phyloP scores from a whole-genome alignment of 2,797 vertebrate genomes.

The Podargus strigoides region DNA sequence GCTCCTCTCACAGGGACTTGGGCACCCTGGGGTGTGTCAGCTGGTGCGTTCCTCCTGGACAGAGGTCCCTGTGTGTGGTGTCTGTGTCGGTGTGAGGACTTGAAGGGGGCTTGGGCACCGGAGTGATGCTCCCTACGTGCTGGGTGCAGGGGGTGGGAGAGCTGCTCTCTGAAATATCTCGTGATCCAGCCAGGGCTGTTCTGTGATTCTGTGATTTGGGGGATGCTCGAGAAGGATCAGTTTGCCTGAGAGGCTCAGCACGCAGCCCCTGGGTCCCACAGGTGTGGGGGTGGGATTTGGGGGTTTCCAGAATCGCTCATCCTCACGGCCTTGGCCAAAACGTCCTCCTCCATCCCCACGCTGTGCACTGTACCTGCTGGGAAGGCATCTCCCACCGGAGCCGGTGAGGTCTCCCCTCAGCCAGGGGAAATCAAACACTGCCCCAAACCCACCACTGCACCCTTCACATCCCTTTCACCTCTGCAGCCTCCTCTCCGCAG shows the following conservation, averaged over 20 bases:
- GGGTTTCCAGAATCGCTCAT: neutral
- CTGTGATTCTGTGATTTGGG: too few relatives aligned
- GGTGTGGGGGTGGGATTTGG: neutral
- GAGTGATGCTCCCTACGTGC: neutral
- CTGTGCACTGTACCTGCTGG: neutral
- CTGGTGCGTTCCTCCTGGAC: neutral
- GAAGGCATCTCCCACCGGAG: neutral
- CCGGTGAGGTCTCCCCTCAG: neutral
- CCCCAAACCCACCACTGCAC: neutral
- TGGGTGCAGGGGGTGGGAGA: neutral
- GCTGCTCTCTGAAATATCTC: neutral
- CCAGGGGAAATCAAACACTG: neutral
- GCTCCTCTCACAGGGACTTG: accelerated
- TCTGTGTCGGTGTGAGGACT: neutral
- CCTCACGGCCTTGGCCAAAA: neutral
- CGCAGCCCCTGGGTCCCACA: neutral
- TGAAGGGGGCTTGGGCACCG: neutral
- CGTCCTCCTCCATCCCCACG: accelerated
- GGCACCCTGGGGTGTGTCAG: neutral
- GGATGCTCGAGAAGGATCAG: accelerated
- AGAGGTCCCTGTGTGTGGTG: accelerated
- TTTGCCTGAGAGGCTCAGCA: neutral
- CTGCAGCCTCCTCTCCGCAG: neutral
- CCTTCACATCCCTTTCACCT: neutral
- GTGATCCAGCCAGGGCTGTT: too few relatives aligned